Evolutionary conservation across 2,888 invertebrate genomes (phyloP).

Genomic region (Cephus pygmeus): DNA sequence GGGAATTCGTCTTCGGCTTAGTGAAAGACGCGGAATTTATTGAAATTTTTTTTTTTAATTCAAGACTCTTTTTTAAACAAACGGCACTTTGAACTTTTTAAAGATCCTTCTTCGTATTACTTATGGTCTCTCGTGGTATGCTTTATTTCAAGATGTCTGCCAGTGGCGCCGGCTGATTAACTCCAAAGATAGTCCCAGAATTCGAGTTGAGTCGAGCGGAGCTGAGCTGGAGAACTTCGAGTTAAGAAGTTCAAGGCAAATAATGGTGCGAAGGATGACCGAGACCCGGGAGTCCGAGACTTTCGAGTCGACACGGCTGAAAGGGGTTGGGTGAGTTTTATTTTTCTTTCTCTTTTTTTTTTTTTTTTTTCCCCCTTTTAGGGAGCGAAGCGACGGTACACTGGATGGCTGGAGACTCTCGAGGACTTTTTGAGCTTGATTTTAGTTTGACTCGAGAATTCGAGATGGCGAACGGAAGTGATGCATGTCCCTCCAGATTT

Average conservation of each 20-base stretch:
- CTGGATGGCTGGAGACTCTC: neutral
- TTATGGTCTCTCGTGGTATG: neutral
- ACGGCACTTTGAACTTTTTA: neutral
- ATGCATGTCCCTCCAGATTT: neutral
- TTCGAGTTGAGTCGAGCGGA: conserved; percentile 22
- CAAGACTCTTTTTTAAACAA: neutral
- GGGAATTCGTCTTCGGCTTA: neutral
- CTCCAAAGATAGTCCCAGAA: conserved; percentile 49
- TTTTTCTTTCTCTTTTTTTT: neutral
- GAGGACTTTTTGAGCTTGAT: neutral
- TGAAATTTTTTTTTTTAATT: neutral
- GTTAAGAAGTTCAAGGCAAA: conserved; percentile 43
- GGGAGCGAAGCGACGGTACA: neutral
- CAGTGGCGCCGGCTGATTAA: conserved; percentile 59
- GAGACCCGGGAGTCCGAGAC: neutral
- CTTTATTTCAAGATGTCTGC: conserved; percentile 51
- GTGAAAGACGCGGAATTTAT: neutral
- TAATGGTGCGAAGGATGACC: conserved; percentile 39
- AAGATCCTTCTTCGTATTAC: no score
- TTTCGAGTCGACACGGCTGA: neutral
- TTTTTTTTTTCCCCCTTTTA: neutral
- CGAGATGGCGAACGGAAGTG: neutral
- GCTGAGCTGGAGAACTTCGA: neutral
- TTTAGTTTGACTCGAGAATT: neutral
- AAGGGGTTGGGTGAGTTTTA: neutral